These are phyloP conservation scores for Malacoraja senta DNA, from an alignment of 2,797 vertebrate species.

Conservation along the genomic window DNA sequence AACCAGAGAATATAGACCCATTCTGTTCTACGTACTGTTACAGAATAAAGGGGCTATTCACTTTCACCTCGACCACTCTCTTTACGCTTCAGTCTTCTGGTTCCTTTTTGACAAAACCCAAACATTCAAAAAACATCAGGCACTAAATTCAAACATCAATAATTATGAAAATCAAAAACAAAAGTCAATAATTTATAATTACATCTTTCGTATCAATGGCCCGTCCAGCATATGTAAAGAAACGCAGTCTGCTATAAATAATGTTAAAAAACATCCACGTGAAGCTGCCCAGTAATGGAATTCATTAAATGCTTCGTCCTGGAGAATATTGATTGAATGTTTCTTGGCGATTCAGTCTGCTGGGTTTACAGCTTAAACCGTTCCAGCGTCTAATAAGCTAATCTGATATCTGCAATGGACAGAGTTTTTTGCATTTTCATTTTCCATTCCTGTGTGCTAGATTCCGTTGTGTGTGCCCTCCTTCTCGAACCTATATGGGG, in stretches of 20 bases:
- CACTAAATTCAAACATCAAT: constrained; percentile 64
- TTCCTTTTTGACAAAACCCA: neutral
- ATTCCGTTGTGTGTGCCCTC: neutral
- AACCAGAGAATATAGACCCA: neutral
- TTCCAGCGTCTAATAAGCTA: constrained; percentile 13
- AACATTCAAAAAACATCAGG: constrained; percentile 64
- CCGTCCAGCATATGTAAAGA: constrained; percentile 45
- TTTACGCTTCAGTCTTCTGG: neutral
- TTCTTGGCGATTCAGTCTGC: neutral
- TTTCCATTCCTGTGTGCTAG: neutral
- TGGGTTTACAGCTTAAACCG: neutral
- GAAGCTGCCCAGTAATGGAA: constrained; percentile 44
- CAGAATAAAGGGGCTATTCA: neutral
- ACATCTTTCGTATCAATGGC: constrained; percentile 56
- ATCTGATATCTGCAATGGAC: constrained; percentile 3
- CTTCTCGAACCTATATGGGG: constrained; percentile 6
- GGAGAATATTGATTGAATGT: constrained; percentile 25
- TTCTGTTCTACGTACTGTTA: neutral
- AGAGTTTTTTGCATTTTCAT: neutral
- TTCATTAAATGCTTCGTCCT: neutral
- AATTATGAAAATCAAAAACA: constrained; percentile 51
- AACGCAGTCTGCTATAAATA: constrained; percentile 56
- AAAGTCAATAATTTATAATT: constrained; percentile 67
- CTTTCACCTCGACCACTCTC: neutral
- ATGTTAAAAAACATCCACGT: constrained; percentile 43